Conservation (phyloP, 2,888 invertebrate genomes). For the Celastrina argiolus region DNA sequence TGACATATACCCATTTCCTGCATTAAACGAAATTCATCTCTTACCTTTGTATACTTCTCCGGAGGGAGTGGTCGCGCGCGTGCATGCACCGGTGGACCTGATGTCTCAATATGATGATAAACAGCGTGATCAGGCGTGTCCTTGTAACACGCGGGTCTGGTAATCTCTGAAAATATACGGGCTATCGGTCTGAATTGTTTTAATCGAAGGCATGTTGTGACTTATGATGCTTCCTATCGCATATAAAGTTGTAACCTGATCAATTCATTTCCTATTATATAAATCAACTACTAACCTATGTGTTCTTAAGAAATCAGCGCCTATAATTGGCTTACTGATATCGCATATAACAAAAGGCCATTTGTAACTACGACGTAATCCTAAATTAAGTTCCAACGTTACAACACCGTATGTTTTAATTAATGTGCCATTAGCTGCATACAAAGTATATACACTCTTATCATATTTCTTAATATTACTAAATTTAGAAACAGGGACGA, state of each 20-base stretch:
- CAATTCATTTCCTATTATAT: neutral
- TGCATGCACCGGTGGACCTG: neutral
- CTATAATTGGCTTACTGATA: slow-evolving; percentile 25
- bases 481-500: neutral
- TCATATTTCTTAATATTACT: neutral
- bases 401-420: neutral
- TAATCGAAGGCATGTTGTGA: neutral
- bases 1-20: slow-evolving; percentile 1
- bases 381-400: slow-evolving; percentile 21
- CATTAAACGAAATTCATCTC: neutral
- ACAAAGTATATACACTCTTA: neutral
- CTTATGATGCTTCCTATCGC: neutral
- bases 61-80: neutral
- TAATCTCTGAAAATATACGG: neutral
- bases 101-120: neutral
- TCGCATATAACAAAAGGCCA: slow-evolving; percentile 23
- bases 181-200: neutral
- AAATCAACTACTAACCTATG: neutral
- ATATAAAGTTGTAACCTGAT: neutral
- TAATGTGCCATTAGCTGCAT: slow-evolving; percentile 24
- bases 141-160: neutral
- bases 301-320: slow-evolving; percentile 23
- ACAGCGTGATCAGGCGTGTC: neutral
- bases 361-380: slow-evolving; percentile 21
- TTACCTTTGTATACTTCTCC: neutral